Conservation (phyloP, 2,888 invertebrate genomes). For the Ceramica pisi region DNA sequence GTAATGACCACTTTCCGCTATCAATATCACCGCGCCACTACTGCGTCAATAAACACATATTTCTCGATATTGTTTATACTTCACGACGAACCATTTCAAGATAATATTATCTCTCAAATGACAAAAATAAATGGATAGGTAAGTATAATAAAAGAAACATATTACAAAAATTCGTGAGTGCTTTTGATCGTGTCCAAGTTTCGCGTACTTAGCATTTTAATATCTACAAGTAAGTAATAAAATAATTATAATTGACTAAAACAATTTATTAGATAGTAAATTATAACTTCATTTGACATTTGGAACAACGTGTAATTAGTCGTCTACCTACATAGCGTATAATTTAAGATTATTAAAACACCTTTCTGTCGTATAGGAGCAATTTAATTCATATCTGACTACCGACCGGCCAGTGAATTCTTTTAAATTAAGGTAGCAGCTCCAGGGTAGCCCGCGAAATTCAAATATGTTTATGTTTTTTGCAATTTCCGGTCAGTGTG, state of each 20-base stretch:
- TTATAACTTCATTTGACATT: background rate
- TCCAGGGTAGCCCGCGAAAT: background rate
- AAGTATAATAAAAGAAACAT: conserved; percentile 5
- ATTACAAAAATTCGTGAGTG: background rate
- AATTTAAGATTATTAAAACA: background rate
- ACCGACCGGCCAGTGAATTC: no score
- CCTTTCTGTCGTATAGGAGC: background rate
- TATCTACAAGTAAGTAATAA: background rate
- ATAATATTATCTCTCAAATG: conserved; percentile 32
- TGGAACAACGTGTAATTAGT: background rate
- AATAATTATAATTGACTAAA: background rate
- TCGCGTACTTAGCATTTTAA: background rate
- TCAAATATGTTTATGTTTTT: no score
- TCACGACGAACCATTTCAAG: background rate
- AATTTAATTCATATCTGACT: background rate
- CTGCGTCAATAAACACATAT: background rate
- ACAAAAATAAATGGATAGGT: background rate
- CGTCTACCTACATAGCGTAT: background rate
- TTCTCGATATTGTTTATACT: conserved; percentile 7
- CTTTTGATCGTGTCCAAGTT: background rate
- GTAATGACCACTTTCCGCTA: conserved; percentile 17
- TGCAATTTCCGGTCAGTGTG: no score
- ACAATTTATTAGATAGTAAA: background rate
- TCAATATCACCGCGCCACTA: background rate
- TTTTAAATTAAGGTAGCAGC: background rate